Conservation (phyloP, 2,113 vertebrate species). For the Strigops habroptila region DNA sequence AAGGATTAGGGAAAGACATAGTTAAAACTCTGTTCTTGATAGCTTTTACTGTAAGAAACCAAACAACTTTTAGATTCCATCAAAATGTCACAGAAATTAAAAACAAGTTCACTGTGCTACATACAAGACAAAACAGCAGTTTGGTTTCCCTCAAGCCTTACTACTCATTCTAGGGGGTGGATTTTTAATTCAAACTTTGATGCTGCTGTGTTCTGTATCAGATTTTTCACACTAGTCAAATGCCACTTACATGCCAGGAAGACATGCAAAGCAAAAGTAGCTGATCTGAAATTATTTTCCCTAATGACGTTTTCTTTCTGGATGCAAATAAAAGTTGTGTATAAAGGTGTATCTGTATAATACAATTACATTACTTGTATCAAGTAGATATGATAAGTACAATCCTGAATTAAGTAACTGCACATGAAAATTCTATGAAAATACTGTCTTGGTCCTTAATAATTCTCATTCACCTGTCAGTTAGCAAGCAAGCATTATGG, state of each 20-base stretch:
- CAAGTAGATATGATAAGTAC: not conserved
- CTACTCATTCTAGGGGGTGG: not conserved
- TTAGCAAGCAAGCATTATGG: not conserved
- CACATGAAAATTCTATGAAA: not conserved
- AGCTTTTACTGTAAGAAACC: not conserved
- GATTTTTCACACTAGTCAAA: not conserved
- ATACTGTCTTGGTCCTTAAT: not conserved
- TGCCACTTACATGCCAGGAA: not conserved
- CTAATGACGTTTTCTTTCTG: not conserved
- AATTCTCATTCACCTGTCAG: not conserved
- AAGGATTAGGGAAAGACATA: not conserved
- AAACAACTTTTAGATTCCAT: not conserved
- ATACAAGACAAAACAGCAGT: not conserved
- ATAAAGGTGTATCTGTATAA: not conserved
- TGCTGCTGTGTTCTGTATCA: not conserved
- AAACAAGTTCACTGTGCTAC: not conserved
- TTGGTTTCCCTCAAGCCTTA: not conserved
- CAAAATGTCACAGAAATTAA: not conserved
- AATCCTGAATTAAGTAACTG: not conserved
- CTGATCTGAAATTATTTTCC: conserved; percentile 10
- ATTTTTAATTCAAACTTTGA: not conserved
- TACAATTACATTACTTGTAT: not conserved
- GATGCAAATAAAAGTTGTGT: conserved; percentile 3
- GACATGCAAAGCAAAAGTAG: not conserved
- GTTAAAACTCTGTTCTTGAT: not conserved